Percentiles rank a stretch among this genome's conserved stretches.
Conservation (phyloP, 2,113 vertebrate genomes). For the Semnornis frantzii region DNA sequence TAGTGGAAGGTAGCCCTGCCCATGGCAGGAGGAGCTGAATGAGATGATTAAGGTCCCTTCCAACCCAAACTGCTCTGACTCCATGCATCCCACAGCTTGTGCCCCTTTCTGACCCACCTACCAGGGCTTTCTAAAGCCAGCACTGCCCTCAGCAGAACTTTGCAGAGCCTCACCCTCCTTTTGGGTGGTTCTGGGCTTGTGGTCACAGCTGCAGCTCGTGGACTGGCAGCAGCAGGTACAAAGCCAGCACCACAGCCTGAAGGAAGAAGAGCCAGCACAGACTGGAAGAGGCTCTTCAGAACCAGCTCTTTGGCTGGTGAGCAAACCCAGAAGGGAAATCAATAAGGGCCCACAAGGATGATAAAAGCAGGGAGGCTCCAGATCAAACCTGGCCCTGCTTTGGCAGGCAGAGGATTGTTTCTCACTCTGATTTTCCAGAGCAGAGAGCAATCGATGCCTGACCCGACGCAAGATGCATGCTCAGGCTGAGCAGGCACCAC, state of each 20-base stretch:
- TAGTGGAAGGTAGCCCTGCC: neutral
- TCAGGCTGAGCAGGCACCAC: neutral
- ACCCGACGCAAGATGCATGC: rapidly evolving
- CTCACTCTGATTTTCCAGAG: neutral
- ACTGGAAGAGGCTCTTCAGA: neutral
- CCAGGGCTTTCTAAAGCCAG: rapidly evolving
- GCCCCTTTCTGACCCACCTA: neutral
- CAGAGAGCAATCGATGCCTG: neutral
- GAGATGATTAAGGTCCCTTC: neutral
- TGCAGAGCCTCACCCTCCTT: neutral
- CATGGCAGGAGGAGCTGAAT: neutral
- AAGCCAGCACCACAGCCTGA: neutral
- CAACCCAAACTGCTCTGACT: neutral
- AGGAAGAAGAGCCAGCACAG: neutral
- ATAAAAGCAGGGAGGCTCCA: neutral
- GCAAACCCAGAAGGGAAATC: neutral
- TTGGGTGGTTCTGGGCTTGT: neutral
- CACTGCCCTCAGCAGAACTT: neutral
- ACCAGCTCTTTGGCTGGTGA: neutral
- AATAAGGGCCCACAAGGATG: neutral
- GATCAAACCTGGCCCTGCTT: neutral
- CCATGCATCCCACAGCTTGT: neutral
- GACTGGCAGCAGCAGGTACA: neutral
- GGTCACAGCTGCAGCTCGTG: rapidly evolving
- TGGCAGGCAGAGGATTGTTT: neutral